Conservation (phyloP, 1,140 invertebrate species). For the Drosophila parvula region DNA sequence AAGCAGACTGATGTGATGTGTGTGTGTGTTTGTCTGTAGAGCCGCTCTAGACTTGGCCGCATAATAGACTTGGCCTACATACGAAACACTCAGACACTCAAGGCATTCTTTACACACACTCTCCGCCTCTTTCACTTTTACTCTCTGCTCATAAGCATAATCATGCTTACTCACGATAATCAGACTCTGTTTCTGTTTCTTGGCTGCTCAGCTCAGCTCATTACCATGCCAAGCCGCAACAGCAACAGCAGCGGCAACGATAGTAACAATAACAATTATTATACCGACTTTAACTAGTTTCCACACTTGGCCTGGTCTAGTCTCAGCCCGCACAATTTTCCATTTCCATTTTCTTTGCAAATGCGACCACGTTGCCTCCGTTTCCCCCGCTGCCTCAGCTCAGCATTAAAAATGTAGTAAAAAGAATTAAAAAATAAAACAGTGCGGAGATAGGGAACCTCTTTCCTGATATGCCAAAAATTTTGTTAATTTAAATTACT, state of each 20-base stretch:
- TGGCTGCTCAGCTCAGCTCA: constrained; percentile 59
- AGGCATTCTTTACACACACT: constrained; percentile 56
- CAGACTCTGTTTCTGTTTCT: constrained; percentile 61
- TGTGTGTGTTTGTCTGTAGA: constrained; percentile 17
- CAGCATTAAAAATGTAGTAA: constrained; percentile 33
- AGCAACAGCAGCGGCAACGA: constrained; percentile 31
- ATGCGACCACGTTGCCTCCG: constrained; percentile 60
- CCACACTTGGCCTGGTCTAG: constrained; percentile 81
- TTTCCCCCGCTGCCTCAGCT: constrained; percentile 15
- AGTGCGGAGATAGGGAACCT: constrained; percentile 1
- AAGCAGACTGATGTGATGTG: constrained; percentile 20
- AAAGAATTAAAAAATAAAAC: constrained; percentile 12
- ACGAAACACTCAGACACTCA: constrained; percentile 55
- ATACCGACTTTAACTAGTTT: constrained; percentile 79
- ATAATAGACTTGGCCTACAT: constrained; percentile 78
- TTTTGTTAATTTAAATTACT: constrained; percentile 45
- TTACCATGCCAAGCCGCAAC: constrained; percentile 68
- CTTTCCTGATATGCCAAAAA: constrained; percentile 44
- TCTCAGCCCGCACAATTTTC: constrained; percentile 76
- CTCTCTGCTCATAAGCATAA: constrained; percentile 78
- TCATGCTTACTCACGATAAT: constrained; percentile 81
- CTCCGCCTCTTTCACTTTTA: constrained; percentile 65
- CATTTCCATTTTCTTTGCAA: constrained; percentile 79
- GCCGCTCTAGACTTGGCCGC: constrained; percentile 48
- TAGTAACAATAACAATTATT: constrained; percentile 78